Conservation (phyloP, 2,113 vertebrate genomes). For the Periophthalmus modestus region DNA sequence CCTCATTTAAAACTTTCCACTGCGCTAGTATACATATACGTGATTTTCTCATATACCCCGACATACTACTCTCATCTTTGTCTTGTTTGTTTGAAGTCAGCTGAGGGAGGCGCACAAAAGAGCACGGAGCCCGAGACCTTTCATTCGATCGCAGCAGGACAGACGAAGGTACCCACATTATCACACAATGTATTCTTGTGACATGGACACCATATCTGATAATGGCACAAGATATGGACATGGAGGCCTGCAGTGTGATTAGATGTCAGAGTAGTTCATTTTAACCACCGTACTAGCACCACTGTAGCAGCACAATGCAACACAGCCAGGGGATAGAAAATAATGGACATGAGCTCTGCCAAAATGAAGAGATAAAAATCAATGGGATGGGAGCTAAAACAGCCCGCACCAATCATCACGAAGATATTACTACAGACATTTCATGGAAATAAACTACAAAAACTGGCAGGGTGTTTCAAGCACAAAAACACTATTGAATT, state of each 20-base stretch:
- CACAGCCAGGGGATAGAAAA: slow-evolving; percentile 4
- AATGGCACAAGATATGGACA: slow-evolving; percentile 47
- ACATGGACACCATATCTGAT: slow-evolving; percentile 38
- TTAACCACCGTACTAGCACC: background rate
- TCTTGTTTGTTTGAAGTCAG: slow-evolving; percentile 27
- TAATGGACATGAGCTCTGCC: slow-evolving; percentile 9
- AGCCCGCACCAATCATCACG: slow-evolving; percentile 17
- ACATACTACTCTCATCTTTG: slow-evolving; percentile 16
- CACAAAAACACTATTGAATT: slow-evolving; percentile 6
- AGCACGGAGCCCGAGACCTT: slow-evolving; percentile 19
- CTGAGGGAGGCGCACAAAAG: slow-evolving; percentile 14
- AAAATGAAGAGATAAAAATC: slow-evolving; percentile 19
- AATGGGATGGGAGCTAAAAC: slow-evolving; percentile 15
- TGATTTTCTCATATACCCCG: background rate
- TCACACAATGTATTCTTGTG: slow-evolving; percentile 33
- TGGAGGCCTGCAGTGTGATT: slow-evolving; percentile 19
- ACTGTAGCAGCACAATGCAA: background rate
- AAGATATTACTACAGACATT: slow-evolving; percentile 20
- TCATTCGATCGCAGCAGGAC: slow-evolving; percentile 19
- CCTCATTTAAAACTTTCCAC: background rate
- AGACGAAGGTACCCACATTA: slow-evolving; percentile 20
- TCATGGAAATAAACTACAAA: slow-evolving; percentile 27
- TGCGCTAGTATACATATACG: background rate
- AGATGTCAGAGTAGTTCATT: slow-evolving; percentile 22
- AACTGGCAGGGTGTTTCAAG: slow-evolving; percentile 8